Percentiles rank a stretch among this genome's conserved stretches.
These are phyloP conservation scores for Oreochromis mossambicus DNA, from an alignment of 2,797 vertebrate species.

Conservation along the genomic window DNA sequence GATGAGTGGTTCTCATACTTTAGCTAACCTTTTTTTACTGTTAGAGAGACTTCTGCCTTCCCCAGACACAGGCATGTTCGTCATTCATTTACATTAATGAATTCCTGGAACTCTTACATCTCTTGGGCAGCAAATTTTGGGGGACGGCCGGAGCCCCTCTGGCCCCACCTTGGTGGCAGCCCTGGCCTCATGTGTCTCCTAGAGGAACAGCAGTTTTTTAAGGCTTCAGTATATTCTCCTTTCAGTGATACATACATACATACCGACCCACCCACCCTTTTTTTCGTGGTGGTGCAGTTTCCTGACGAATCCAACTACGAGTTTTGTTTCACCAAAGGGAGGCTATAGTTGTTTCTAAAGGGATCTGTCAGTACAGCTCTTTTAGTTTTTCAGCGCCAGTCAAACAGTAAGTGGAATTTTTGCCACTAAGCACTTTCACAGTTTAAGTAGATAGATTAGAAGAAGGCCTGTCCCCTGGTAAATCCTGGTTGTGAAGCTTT, in stretches of 20 bases:
- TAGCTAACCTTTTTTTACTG: fast-evolving
- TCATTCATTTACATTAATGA: neutral
- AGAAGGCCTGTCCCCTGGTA: neutral
- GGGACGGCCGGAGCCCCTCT: fast-evolving
- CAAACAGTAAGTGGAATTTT: neutral
- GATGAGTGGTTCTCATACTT: neutral
- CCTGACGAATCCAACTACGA: neutral
- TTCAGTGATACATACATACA: neutral
- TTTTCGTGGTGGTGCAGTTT: neutral
- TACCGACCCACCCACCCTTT: too few species aligned
- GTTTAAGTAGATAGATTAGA: neutral
- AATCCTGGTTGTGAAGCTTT: neutral
- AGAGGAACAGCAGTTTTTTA: neutral
- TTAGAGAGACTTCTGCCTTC: neutral
- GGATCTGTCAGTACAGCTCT: neutral
- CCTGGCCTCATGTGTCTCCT: fast-evolving
- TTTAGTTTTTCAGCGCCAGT: neutral
- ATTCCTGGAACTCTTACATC: neutral
- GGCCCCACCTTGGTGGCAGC: neutral
- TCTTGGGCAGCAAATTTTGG: neutral
- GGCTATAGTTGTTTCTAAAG: fast-evolving
- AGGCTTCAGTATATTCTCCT: neutral
- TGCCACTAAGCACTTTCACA: neutral
- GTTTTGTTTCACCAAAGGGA: neutral
- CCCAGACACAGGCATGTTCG: neutral